Percentiles rank a stretch among this genome's conserved stretches.
Evolutionary conservation across 2,888 invertebrate species (phyloP).

Genomic region (Spisula solida): DNA sequence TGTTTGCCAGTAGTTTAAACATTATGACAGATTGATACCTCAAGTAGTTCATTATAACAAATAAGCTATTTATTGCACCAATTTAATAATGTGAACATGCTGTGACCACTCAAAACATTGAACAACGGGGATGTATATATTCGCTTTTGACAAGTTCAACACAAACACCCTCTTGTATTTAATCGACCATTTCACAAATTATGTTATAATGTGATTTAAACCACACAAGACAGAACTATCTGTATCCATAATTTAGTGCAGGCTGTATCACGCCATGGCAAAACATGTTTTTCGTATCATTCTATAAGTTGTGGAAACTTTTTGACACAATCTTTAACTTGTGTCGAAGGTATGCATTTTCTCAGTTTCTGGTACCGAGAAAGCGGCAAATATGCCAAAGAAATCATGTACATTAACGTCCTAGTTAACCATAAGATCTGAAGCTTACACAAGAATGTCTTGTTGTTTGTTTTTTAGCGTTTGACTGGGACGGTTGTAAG

Average conservation of each 20-base stretch:
- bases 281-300: not conserved
- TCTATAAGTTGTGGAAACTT: too few relatives aligned
- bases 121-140: conserved; percentile 2
- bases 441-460: too few relatives aligned
- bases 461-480: too few relatives aligned
- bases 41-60: conserved; percentile 30
- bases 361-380: too few relatives aligned
- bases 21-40: conserved; percentile 34
- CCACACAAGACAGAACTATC: not conserved
- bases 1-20: not conserved
- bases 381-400: too few relatives aligned
- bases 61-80: conserved; percentile 39
- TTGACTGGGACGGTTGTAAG: too few relatives aligned
- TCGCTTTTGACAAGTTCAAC: not conserved
- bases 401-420: too few relatives aligned
- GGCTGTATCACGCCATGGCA: not conserved
- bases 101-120: conserved; percentile 34
- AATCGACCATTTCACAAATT: conserved; percentile 10
- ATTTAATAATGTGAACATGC: conserved; percentile 38
- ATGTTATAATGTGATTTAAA: not conserved
- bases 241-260: not conserved
- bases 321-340: too few relatives aligned
- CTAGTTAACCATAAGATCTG: too few relatives aligned
- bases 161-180: not conserved
- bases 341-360: too few relatives aligned